Conservation (phyloP, 2,888 invertebrate species). For the Cerastoderma edule region DNA sequence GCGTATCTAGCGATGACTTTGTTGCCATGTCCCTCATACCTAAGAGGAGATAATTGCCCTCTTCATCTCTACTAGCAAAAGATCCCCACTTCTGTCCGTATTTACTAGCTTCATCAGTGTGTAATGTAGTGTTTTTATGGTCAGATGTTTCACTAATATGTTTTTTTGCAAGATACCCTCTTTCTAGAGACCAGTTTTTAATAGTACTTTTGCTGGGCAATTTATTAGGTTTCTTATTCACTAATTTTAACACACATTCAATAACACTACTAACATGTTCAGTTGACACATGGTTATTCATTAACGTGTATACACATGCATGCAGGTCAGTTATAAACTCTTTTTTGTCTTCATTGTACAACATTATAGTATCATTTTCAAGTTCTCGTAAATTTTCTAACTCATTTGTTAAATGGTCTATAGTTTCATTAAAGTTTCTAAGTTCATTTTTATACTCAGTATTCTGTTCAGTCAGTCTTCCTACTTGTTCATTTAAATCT, state of each 20-base stretch:
- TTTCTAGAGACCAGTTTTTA: slow-evolving; percentile 32
- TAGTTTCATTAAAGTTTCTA: slow-evolving; percentile 2
- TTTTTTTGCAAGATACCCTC: slow-evolving; percentile 21
- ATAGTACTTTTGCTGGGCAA: slow-evolving; percentile 26
- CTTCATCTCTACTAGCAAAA: slow-evolving; percentile 25
- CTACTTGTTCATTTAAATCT: neutral
- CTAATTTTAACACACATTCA: slow-evolving; percentile 23
- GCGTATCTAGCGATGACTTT: too few relatives aligned
- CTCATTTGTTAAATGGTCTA: neutral
- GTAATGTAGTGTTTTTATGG: slow-evolving; percentile 25
- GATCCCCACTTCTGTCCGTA: slow-evolving; percentile 31
- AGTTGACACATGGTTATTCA: slow-evolving; percentile 15
- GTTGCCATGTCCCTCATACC: slow-evolving; percentile 31
- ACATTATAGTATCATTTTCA: neutral
- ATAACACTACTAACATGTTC: slow-evolving; percentile 10
- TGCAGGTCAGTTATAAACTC: slow-evolving; percentile 7
- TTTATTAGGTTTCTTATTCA: slow-evolving; percentile 25
- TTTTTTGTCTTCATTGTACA: slow-evolving; percentile 17
- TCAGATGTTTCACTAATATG: slow-evolving; percentile 17
- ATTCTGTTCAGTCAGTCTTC: neutral
- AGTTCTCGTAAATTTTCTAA: neutral
- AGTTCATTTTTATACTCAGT: slow-evolving; percentile 1
- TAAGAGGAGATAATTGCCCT: slow-evolving; percentile 18
- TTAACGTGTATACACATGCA: slow-evolving; percentile 19
- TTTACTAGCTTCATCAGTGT: slow-evolving; percentile 33